Percentiles rank a stretch among this genome's conserved stretches.
Conservation (phyloP, 1,140 invertebrate species). For the Drosophila tani region DNA sequence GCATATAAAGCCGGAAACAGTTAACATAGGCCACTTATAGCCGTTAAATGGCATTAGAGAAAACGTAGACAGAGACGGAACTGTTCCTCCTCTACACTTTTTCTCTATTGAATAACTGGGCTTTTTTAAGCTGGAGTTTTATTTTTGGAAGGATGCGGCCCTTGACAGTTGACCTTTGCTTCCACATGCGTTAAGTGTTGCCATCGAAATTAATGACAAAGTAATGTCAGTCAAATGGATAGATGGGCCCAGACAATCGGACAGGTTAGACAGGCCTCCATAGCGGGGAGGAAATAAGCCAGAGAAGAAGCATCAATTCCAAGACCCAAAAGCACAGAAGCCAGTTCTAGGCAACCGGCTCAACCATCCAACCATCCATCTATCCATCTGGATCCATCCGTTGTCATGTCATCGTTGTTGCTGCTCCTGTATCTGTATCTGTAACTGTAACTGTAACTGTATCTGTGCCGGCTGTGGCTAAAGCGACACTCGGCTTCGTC, state of each 20-base stretch:
- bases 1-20: slow-evolving; percentile 70
- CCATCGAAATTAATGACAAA: slow-evolving; percentile 81
- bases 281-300: slow-evolving; percentile 20
- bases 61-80: slow-evolving; percentile 7
- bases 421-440: slow-evolving; percentile 28
- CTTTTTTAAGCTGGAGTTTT: slow-evolving; percentile 23
- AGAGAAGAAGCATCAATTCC: slow-evolving; percentile 60
- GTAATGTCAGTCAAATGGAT: slow-evolving; percentile 83
- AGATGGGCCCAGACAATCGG: slow-evolving; percentile 59
- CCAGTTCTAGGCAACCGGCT: slow-evolving; percentile 33
- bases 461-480: slow-evolving; percentile 20
- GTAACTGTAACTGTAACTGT: slow-evolving; percentile 4
- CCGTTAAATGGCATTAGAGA: slow-evolving; percentile 73
- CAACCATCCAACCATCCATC: slow-evolving; percentile 26
- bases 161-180: slow-evolving; percentile 67
- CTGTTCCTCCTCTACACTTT: not conserved
- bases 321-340: slow-evolving; percentile 41
- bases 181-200: slow-evolving; percentile 62
- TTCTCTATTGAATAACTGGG: slow-evolving; percentile 31
- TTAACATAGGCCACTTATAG: slow-evolving; percentile 76
- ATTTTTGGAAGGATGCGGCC: slow-evolving; percentile 61
- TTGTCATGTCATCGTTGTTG: slow-evolving; percentile 72
- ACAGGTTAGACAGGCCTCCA: slow-evolving; percentile 41
- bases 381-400: slow-evolving; percentile 62
- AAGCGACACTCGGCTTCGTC: slow-evolving; percentile 31